A percentile compares a stretch with the other conserved stretches of the same genome.
Conservation (phyloP, 2,113 vertebrate genomes). For the Cebus imitator region DNA sequence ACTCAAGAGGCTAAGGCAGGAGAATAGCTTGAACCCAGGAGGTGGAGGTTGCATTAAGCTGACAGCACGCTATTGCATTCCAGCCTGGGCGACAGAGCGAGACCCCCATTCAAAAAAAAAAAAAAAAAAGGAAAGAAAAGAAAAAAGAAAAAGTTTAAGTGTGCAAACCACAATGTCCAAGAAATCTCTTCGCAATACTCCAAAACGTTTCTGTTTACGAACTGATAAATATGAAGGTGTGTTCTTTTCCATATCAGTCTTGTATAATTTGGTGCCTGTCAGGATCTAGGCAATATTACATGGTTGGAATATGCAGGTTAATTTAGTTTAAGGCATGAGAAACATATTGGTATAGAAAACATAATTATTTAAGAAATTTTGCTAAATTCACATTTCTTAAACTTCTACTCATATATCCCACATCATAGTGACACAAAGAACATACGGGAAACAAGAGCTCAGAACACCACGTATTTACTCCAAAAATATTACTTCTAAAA, state of each 20-base stretch:
- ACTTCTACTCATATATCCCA: neutral
- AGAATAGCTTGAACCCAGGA: too few relatives aligned
- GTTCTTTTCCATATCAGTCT: neutral
- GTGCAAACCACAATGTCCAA: neutral
- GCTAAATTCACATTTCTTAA: constrained; percentile 4
- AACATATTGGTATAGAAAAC: constrained; percentile 24
- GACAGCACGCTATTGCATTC: too few relatives aligned
- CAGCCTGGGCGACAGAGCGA: too few relatives aligned
- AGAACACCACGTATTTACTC: neutral
- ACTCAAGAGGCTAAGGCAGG: too few relatives aligned
- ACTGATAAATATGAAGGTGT: neutral
- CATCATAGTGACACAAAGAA: neutral
- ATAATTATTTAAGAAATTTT: neutral
- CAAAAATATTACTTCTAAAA: constrained; percentile 16
- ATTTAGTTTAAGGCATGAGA: neutral
- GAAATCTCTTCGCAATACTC: neutral
- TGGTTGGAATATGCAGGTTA: neutral
- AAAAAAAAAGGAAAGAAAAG: too few relatives aligned
- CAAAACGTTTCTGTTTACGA: neutral
- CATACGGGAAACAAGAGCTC: neutral
- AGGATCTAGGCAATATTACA: neutral
- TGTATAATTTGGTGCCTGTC: neutral
- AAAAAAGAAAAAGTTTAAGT: neutral
- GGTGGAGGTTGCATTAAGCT: too few relatives aligned
- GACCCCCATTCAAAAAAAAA: too few relatives aligned